Percentiles rank a stretch among this genome's conserved stretches.
phyloP scores from a whole-genome alignment of 2,888 invertebrate genomes.

The Orthonychiurus folsomi region DNA sequence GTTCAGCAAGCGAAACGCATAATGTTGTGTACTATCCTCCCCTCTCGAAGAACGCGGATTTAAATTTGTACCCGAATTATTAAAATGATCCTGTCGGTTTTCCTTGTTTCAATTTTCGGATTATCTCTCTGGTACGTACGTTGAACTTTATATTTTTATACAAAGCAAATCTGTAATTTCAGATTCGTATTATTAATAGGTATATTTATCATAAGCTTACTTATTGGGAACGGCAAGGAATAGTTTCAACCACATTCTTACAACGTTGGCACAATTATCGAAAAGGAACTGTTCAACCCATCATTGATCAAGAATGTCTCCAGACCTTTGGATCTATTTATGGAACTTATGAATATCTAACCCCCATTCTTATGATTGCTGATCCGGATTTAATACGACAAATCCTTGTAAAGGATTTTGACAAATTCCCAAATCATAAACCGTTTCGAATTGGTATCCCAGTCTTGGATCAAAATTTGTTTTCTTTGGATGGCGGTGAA shows the following conservation, averaged over 20 bases:
- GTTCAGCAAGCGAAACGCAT: too few relatives aligned
- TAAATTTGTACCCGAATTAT: too few relatives aligned
- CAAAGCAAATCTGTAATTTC: too few relatives aligned
- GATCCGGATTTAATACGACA: background rate
- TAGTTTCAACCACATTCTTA: background rate
- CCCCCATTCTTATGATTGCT: background rate
- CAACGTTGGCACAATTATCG: background rate
- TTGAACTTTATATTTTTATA: too few relatives aligned
- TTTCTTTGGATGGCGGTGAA: background rate
- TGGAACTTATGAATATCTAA: background rate
- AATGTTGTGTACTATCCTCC: too few relatives aligned
- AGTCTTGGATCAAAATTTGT: slow-evolving; percentile 1
- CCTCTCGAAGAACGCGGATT: too few relatives aligned
- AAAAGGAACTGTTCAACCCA: background rate
- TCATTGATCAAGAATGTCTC: background rate
- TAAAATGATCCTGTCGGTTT: too few relatives aligned
- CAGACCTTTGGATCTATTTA: background rate
- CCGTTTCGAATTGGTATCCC: background rate
- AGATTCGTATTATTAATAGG: slow-evolving; percentile 6
- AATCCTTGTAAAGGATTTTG: slow-evolving; percentile 2
- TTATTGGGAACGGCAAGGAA: slow-evolving; percentile 2
- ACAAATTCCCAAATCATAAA: background rate
- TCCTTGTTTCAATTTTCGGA: too few relatives aligned
- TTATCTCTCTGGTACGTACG: too few relatives aligned
- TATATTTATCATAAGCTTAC: slow-evolving; percentile 3